These are phyloP conservation scores for Cephonodes hylas DNA, from an alignment of 2,888 invertebrate species.

Conservation along the genomic window DNA sequence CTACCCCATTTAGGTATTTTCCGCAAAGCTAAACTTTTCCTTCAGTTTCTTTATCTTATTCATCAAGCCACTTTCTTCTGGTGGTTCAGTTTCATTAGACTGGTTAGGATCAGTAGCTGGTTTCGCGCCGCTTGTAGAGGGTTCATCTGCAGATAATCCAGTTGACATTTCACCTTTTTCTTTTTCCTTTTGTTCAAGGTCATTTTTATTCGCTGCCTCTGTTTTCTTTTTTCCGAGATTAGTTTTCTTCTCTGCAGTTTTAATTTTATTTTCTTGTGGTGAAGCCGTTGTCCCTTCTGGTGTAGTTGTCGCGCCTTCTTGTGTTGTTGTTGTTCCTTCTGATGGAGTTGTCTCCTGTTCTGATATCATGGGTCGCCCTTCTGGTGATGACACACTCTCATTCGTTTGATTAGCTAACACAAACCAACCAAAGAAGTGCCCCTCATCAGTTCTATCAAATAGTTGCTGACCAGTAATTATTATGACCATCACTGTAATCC, in stretches of 20 bases:
- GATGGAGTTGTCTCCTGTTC: neutral
- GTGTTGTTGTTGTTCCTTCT: neutral
- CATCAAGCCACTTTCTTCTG: slow-evolving; percentile 64
- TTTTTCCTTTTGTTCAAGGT: slow-evolving; percentile 16
- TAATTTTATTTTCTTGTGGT: neutral
- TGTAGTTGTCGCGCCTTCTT: neutral
- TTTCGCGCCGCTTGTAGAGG: neutral
- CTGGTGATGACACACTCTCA: neutral
- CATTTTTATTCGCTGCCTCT: slow-evolving; percentile 3
- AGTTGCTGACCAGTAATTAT: slow-evolving; percentile 82
- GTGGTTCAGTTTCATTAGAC: slow-evolving; percentile 50
- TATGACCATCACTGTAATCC: slow-evolving; percentile 78
- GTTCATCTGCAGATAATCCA: neutral
- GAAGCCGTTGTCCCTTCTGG: neutral
- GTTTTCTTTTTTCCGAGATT: slow-evolving; percentile 10
- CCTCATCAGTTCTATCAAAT: slow-evolving; percentile 40
- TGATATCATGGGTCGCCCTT: neutral
- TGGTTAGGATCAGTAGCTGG: neutral
- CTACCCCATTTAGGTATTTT: neutral
- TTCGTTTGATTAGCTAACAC: neutral
- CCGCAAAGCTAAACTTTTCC: slow-evolving; percentile 49
- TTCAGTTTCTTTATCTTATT: slow-evolving; percentile 55
- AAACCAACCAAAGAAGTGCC: neutral
- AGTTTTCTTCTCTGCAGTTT: slow-evolving; percentile 12
- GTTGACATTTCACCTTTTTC: neutral